Percentiles rank a stretch among this genome's conserved stretches.
phyloP scores from a whole-genome alignment of 2,888 invertebrate genomes.

The Synergus japonicus region DNA sequence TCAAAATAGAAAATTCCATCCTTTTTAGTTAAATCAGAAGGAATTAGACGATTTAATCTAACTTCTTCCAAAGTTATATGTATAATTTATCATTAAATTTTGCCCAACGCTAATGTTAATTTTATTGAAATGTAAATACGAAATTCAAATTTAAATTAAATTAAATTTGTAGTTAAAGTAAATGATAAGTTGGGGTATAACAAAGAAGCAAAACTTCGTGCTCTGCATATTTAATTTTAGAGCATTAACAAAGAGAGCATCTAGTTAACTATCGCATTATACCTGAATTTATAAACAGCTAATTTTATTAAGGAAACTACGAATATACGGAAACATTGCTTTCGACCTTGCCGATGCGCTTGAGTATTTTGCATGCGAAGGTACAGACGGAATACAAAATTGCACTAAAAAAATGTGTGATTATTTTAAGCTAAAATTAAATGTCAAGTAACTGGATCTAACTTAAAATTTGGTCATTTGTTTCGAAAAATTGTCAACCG shows the following conservation, averaged over 20 bases:
- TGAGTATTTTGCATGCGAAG: conserved; percentile 36
- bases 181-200: not conserved
- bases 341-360: conserved; percentile 7
- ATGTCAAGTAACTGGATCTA: not conserved
- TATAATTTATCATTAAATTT: not conserved
- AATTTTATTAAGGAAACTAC: conserved; percentile 14
- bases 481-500: conserved; percentile 49
- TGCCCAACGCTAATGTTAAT: not conserved
- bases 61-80: not conserved
- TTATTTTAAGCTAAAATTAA: conserved; percentile 30
- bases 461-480: not conserved
- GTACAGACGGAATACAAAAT: conserved; percentile 26
- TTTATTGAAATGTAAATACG: not conserved
- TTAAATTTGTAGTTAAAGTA: not conserved
- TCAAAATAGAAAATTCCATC: not conserved
- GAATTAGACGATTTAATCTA: not conserved
- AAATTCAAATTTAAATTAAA: not conserved
- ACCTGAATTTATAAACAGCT: not conserved
- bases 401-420: not conserved
- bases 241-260: conserved; percentile 4
- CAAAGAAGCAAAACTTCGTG: not conserved
- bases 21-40: not conserved
- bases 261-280: not conserved
- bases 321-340: not conserved
- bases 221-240: not conserved